A percentile compares a stretch with the other conserved stretches of the same genome.
Evolutionary conservation across 2,888 invertebrate species (phyloP).

Genomic region (Torymus tubicola): DNA sequence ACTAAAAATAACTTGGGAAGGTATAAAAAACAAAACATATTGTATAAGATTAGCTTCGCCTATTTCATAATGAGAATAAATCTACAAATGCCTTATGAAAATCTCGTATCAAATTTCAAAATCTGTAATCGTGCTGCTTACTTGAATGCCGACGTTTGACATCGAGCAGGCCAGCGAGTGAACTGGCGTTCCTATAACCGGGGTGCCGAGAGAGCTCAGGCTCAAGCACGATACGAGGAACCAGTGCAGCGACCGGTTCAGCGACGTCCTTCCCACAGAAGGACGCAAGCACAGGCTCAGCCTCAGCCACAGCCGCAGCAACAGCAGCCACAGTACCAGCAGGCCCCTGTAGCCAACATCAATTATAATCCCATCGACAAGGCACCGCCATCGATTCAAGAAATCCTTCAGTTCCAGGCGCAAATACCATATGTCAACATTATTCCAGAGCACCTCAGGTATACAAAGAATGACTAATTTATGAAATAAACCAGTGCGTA

Average conservation of each 20-base stretch:
- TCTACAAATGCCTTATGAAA: no score
- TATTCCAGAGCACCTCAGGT: constrained; percentile 68
- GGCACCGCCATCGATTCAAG: constrained; percentile 70
- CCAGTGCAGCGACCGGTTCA: constrained; percentile 34
- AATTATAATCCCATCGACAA: constrained; percentile 68
- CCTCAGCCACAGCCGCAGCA: constrained; percentile 45
- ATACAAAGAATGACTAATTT: no score
- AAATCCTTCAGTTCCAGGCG: constrained; percentile 70
- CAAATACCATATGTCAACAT: constrained; percentile 73
- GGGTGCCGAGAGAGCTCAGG: not conserved
- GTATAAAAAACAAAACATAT: no score
- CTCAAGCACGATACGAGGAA: constrained; percentile 45
- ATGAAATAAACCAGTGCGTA: no score
- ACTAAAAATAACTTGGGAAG: no score
- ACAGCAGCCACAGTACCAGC: constrained; percentile 55
- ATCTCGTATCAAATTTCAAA: no score
- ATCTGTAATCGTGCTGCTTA: no score
- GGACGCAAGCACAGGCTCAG: constrained; percentile 43
- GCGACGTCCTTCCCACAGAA: constrained; percentile 48
- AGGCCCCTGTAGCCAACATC: constrained; percentile 55
- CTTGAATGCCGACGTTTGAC: no score
- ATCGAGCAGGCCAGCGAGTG: constrained; percentile 67
- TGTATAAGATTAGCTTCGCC: no score
- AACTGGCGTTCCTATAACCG: constrained; percentile 72
- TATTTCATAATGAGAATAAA: no score